These are phyloP conservation scores for Bovichtus diacanthus DNA, from an alignment of 2,797 vertebrate genomes.

Conservation along the genomic window DNA sequence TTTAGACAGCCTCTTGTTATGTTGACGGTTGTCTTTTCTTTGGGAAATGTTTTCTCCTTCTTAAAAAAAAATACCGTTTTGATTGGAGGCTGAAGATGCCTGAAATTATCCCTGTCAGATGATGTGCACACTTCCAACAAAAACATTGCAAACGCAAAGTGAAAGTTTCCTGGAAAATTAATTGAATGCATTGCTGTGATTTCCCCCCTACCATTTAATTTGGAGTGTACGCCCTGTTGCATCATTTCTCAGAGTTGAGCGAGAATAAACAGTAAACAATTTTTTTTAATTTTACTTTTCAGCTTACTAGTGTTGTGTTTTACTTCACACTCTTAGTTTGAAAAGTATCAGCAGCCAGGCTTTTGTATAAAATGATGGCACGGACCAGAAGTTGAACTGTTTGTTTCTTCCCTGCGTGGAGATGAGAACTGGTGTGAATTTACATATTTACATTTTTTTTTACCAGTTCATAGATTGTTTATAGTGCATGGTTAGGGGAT, in stretches of 20 bases:
- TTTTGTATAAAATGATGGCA: background rate
- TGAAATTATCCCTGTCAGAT: constrained; percentile 15
- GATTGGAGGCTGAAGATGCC: background rate
- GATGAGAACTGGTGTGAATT: constrained; percentile 26
- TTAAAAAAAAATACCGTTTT: background rate
- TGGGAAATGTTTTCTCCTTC: background rate
- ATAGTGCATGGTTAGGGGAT: background rate
- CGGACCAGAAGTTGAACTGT: background rate
- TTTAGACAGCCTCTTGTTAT: background rate
- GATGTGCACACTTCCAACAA: constrained; percentile 22
- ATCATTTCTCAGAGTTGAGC: constrained; percentile 52
- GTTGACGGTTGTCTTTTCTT: background rate
- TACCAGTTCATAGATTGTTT: constrained; percentile 8
- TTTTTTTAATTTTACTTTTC: constrained; percentile 22
- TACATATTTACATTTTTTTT: background rate
- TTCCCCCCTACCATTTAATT: constrained; percentile 19
- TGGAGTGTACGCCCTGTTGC: constrained; percentile 55
- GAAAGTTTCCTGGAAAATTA: constrained; percentile 63
- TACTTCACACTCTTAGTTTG: constrained; percentile 15
- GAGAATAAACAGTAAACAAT: constrained; percentile 60
- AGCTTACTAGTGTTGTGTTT: constrained; percentile 40
- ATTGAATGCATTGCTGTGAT: constrained; percentile 49
- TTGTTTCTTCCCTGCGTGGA: constrained; percentile 11
- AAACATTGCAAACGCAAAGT: constrained; percentile 28
- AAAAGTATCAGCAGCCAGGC: constrained; percentile 1